A percentile compares a stretch with the other conserved stretches of the same genome.
Evolutionary conservation across 1,140 invertebrate species (phyloP).

Genomic region (Gryllus bimaculatus): DNA sequence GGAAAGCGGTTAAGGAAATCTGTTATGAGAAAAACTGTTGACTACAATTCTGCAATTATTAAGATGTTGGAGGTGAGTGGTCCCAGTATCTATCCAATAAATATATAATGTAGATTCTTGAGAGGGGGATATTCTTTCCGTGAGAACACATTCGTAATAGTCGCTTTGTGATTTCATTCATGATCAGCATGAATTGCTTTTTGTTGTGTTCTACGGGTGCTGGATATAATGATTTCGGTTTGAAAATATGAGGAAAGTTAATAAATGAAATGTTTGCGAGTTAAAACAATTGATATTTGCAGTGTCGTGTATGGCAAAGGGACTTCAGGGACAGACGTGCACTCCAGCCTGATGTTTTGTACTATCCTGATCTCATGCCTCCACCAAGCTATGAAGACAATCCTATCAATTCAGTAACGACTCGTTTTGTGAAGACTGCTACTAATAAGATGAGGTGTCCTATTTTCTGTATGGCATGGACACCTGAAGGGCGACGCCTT

Average conservation of each 20-base stretch:
- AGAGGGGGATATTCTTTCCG: too few relatives aligned
- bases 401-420: slow-evolving; percentile 94
- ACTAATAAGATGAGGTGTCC: slow-evolving; percentile 99
- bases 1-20: slow-evolving; percentile 92
- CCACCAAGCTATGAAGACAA: slow-evolving; percentile 85
- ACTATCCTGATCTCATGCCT: slow-evolving; percentile 77
- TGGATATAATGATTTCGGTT: too few relatives aligned
- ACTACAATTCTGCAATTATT: slow-evolving; percentile 95
- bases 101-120: too few relatives aligned
- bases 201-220: too few relatives aligned
- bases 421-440: slow-evolving; percentile 93
- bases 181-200: too few relatives aligned
- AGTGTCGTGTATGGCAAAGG: slow-evolving; percentile 88
- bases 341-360: slow-evolving; percentile 85
- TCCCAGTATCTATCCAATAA: too few relatives aligned
- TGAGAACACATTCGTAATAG: too few relatives aligned
- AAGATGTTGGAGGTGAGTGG: slow-evolving; percentile 71
- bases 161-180: too few relatives aligned
- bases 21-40: slow-evolving; percentile 94
- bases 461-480: slow-evolving; percentile 98
- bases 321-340: slow-evolving; percentile 77
- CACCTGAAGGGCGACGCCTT: slow-evolving; percentile 92
- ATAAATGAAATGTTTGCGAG: too few relatives aligned
- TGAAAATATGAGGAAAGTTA: too few relatives aligned
- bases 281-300: slow-evolving; percentile 17